These are phyloP conservation scores for Trogon melanurus DNA, from an alignment of 2,113 vertebrate genomes.

Conservation along the genomic window DNA sequence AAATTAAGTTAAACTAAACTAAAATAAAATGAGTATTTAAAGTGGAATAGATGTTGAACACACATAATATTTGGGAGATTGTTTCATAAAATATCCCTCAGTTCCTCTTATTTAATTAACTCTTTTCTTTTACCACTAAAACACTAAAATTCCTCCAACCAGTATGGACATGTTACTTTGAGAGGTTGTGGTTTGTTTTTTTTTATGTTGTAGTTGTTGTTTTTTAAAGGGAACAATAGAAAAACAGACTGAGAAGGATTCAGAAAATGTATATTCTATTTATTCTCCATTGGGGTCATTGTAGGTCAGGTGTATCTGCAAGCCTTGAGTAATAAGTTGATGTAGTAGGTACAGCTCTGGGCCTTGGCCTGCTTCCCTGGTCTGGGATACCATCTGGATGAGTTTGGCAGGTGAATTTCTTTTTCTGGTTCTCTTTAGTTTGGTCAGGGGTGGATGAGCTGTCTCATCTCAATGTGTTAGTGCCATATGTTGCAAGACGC, in stretches of 20 bases:
- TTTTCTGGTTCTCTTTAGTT: not conserved
- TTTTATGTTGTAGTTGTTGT: not conserved
- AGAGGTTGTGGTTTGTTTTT: not conserved
- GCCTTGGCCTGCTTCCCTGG: not conserved
- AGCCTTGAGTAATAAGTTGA: not conserved
- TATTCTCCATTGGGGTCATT: not conserved
- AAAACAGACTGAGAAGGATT: not conserved
- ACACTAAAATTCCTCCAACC: not conserved
- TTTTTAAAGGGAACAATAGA: not conserved
- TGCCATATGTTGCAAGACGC: slow-evolving; percentile 25
- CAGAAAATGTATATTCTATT: not conserved
- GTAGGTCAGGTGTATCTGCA: not conserved
- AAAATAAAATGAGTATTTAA: not conserved
- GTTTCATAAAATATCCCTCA: not conserved
- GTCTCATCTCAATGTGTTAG: not conserved
- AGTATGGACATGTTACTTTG: not conserved
- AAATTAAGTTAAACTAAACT: not conserved
- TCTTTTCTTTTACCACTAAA: not conserved
- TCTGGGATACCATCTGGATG: slow-evolving; percentile 1
- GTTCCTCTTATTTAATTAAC: not conserved
- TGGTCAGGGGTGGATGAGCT: not conserved
- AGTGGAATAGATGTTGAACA: not conserved
- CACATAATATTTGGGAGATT: not conserved
- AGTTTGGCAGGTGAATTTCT: not conserved
- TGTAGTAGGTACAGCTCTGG: not conserved